phyloP scores from a whole-genome alignment of 2,113 vertebrate genomes.

The Proteles cristata region DNA sequence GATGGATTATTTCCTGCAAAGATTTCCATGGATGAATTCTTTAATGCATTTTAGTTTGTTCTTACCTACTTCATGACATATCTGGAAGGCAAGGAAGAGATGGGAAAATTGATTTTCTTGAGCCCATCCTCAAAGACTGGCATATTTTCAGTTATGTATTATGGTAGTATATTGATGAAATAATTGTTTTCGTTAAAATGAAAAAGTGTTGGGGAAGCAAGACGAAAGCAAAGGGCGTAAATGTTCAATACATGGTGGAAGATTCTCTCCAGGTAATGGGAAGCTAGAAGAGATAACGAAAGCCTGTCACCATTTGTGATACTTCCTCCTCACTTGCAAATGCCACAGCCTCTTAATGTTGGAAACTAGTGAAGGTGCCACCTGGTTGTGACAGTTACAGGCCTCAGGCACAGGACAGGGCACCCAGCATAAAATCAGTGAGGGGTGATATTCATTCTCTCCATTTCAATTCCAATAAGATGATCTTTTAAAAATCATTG shows the following conservation, averaged over 20 bases:
- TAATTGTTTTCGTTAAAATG: neutral
- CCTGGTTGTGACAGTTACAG: neutral
- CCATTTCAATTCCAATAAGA: neutral
- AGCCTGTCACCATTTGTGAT: neutral
- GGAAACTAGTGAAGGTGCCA: neutral
- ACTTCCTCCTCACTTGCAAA: neutral
- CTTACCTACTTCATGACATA: neutral
- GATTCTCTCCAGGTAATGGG: neutral
- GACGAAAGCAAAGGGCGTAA: neutral
- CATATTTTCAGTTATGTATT: neutral
- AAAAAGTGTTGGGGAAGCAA: neutral
- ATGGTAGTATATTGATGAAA: neutral
- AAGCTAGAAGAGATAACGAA: neutral
- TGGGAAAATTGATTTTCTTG: neutral
- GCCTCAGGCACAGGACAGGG: neutral
- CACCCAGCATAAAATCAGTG: neutral
- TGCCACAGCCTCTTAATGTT: neutral
- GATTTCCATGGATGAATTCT: neutral
- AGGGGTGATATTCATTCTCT: neutral
- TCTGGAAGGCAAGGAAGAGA: neutral
- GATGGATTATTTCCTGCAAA: slow-evolving; percentile 23
- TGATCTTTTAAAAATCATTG: neutral
- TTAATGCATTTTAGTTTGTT: neutral
- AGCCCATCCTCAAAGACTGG: neutral
- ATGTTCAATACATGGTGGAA: neutral